These are phyloP conservation scores for Xanthorhoe spadicearia DNA, from an alignment of 2,888 invertebrate species.

Conservation along the genomic window DNA sequence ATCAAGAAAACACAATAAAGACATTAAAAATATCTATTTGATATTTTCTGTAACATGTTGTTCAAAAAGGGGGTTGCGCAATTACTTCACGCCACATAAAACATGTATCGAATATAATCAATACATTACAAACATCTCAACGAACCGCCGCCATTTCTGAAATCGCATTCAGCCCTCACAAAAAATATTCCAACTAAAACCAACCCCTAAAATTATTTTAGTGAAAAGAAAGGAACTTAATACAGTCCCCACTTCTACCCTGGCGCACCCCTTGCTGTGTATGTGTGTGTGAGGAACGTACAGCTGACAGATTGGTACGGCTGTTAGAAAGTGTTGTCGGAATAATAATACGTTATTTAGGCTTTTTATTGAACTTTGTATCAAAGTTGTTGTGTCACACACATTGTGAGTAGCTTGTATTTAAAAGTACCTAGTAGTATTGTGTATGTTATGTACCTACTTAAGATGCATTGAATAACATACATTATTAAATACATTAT, in stretches of 20 bases:
- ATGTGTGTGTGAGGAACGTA: slow-evolving; percentile 65
- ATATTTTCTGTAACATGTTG: slow-evolving; percentile 35
- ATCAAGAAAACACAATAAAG: background rate
- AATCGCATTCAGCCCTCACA: slow-evolving; percentile 76
- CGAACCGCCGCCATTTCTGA: slow-evolving; percentile 76
- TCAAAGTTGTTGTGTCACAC: too few species aligned
- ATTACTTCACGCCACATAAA: slow-evolving; percentile 40
- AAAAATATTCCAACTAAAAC: slow-evolving; percentile 82
- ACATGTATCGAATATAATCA: slow-evolving; percentile 49
- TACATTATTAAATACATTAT: too few species aligned
- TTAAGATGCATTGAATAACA: too few species aligned
- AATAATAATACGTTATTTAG: background rate
- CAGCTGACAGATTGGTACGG: slow-evolving; percentile 71
- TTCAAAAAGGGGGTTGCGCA: slow-evolving; percentile 26
- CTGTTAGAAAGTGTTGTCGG: slow-evolving; percentile 51
- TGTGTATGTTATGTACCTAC: too few species aligned
- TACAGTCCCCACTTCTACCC: slow-evolving; percentile 81
- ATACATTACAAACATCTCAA: slow-evolving; percentile 62
- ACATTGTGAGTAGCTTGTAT: too few species aligned
- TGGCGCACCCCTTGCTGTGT: slow-evolving; percentile 74
- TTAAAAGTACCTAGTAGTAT: too few species aligned
- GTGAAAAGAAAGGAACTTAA: slow-evolving; percentile 85
- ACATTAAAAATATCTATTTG: background rate
- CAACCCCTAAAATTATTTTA: slow-evolving; percentile 85
- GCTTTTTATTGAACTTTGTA: background rate